phyloP scores from a whole-genome alignment of 2,888 invertebrate genomes.

The Papilio demoleus region DNA sequence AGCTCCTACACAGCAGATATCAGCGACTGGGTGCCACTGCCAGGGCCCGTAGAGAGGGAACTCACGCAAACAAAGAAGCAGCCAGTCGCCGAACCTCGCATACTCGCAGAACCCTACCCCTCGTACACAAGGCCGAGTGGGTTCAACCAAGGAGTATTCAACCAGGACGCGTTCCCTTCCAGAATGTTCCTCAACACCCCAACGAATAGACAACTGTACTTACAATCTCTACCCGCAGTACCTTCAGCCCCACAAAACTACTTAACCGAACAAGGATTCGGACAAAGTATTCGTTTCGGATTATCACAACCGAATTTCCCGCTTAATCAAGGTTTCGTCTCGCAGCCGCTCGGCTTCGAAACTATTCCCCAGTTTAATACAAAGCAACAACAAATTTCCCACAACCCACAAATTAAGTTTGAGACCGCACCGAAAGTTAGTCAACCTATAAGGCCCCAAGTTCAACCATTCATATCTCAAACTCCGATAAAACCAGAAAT shows the following conservation, averaged over 20 bases:
- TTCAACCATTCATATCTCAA: slow-evolving; percentile 62
- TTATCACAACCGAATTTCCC: slow-evolving; percentile 72
- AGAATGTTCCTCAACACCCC: slow-evolving; percentile 66
- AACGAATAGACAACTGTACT: slow-evolving; percentile 68
- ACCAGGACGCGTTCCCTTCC: slow-evolving; percentile 65
- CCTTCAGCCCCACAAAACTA: slow-evolving; percentile 78
- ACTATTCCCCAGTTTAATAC: slow-evolving; percentile 59
- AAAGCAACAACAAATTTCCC: slow-evolving; percentile 53
- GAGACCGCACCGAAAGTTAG: slow-evolving; percentile 56
- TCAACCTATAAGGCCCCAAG: slow-evolving; percentile 53
- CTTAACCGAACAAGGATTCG: slow-evolving; percentile 73
- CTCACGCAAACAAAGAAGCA: slow-evolving; percentile 69
- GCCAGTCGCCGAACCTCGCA: slow-evolving; percentile 76
- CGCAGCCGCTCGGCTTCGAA: slow-evolving; percentile 69
- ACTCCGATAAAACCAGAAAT: slow-evolving; percentile 57
- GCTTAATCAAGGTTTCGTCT: slow-evolving; percentile 70
- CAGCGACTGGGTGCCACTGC: slow-evolving; percentile 76
- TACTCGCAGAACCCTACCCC: slow-evolving; percentile 72
- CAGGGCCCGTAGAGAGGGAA: slow-evolving; percentile 65
- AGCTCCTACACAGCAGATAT: slow-evolving; percentile 77
- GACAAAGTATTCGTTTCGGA: slow-evolving; percentile 72
- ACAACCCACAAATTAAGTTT: slow-evolving; percentile 61
- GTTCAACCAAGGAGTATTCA: slow-evolving; percentile 60
- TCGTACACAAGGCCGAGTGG: slow-evolving; percentile 55
- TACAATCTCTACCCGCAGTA: slow-evolving; percentile 70